Evolutionary conservation across 2,797 vertebrate species (phyloP).

Genomic region (Tangara arthus): DNA sequence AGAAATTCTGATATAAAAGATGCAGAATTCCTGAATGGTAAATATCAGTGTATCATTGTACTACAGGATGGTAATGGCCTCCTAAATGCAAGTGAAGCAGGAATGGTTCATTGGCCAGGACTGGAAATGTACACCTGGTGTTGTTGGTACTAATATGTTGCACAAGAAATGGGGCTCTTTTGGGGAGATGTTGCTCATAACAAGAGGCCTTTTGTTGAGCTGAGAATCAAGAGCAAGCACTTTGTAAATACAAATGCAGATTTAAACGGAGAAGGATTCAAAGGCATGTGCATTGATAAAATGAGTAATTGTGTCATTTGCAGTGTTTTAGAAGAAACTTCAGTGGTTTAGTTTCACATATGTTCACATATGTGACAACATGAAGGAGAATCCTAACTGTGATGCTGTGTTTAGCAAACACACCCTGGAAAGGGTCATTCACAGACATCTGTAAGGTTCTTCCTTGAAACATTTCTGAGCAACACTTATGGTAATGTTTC

Average conservation of each 20-base stretch:
- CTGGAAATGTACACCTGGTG: neutral
- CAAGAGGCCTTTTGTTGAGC: neutral
- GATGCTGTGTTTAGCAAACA: neutral
- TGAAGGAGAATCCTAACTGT: neutral
- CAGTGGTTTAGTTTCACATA: neutral
- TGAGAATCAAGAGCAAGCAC: neutral
- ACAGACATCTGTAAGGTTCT: neutral
- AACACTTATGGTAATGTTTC: conserved; percentile 2
- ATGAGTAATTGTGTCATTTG: neutral
- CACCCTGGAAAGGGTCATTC: neutral
- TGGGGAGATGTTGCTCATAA: neutral
- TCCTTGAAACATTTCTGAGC: conserved; percentile 8
- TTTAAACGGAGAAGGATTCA: neutral
- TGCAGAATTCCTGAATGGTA: neutral
- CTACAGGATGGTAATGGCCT: rapidly evolving
- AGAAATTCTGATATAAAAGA: neutral
- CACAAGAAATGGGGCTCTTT: neutral
- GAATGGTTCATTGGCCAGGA: neutral
- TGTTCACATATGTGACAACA: neutral
- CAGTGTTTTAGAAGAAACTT: neutral
- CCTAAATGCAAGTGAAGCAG: neutral
- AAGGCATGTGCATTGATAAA: neutral
- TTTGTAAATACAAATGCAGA: neutral
- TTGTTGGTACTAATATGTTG: neutral
- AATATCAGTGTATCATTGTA: neutral